Conservation (phyloP, 2,797 vertebrate genomes). For the Micromesistius poutassou region DNA sequence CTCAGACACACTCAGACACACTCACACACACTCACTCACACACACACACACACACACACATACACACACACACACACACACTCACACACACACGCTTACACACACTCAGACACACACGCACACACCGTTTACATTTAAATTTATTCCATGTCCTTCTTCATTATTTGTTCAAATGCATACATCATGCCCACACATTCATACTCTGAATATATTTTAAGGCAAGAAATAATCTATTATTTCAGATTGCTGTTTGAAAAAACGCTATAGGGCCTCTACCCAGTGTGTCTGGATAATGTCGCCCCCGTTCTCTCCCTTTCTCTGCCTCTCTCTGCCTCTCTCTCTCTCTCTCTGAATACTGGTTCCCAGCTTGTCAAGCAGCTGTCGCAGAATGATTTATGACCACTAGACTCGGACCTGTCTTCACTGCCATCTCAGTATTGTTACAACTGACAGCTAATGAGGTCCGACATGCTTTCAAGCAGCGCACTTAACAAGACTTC, state of each 20-base stretch:
- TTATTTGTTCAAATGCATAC: neutral
- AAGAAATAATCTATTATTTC: neutral
- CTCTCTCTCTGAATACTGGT: slow-evolving; percentile 59
- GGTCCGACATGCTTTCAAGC: slow-evolving; percentile 83
- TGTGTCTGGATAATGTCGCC: slow-evolving; percentile 44
- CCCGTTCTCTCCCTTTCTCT: neutral
- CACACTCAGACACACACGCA: slow-evolving; percentile 2
- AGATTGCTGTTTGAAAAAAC: neutral
- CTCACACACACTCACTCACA: slow-evolving; percentile 20
- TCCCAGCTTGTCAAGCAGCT: slow-evolving; percentile 84
- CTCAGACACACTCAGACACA: slow-evolving; percentile 13
- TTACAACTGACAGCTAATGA: slow-evolving; percentile 98
- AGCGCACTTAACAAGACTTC: slow-evolving; percentile 77
- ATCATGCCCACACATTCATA: slow-evolving; percentile 24
- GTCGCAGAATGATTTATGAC: slow-evolving; percentile 91
- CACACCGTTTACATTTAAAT: neutral
- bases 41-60: slow-evolving; percentile 1
- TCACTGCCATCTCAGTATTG: slow-evolving; percentile 95
- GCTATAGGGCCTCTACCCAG: slow-evolving; percentile 3
- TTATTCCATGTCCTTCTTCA: neutral
- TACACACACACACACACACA: neutral
- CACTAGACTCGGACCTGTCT: slow-evolving; percentile 87
- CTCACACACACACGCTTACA: too few relatives aligned
- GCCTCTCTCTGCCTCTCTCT: neutral
- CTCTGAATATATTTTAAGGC: slow-evolving; percentile 36